These are phyloP conservation scores for Aspidapion aeneum DNA, from an alignment of 2,888 invertebrate species.

Conservation along the genomic window DNA sequence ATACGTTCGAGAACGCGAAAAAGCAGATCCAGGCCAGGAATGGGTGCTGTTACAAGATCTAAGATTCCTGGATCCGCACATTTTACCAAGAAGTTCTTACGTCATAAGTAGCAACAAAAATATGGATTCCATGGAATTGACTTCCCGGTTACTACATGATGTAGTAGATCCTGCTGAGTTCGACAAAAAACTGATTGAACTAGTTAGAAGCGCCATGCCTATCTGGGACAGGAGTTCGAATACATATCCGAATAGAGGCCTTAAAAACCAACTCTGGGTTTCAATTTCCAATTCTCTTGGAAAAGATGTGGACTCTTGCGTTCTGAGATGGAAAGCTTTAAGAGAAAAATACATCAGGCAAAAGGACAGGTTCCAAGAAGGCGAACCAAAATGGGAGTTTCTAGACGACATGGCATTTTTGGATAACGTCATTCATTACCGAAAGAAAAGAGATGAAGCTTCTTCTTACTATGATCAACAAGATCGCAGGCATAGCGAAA, in stretches of 20 bases:
- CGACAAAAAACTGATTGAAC: slow-evolving; percentile 31
- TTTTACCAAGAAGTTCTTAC: slow-evolving; percentile 31
- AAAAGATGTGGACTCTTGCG: slow-evolving; percentile 33
- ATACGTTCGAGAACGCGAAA: slow-evolving; percentile 36
- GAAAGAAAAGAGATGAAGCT: slow-evolving; percentile 29
- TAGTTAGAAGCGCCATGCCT: slow-evolving; percentile 35
- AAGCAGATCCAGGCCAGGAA: slow-evolving; percentile 29
- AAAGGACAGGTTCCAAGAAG: slow-evolving; percentile 35
- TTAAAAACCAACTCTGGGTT: slow-evolving; percentile 36
- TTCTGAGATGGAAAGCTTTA: slow-evolving; percentile 38
- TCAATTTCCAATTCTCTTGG: slow-evolving; percentile 32
- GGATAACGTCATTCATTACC: slow-evolving; percentile 38
- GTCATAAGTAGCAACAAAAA: slow-evolving; percentile 14
- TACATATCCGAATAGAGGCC: slow-evolving; percentile 35
- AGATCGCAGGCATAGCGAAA: slow-evolving; percentile 17
- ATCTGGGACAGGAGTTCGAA: slow-evolving; percentile 38
- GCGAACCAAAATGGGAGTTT: slow-evolving; percentile 37
- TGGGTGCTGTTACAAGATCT: slow-evolving; percentile 34
- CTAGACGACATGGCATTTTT: slow-evolving; percentile 37
- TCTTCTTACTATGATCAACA: slow-evolving; percentile 8
- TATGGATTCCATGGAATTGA: slow-evolving; percentile 6
- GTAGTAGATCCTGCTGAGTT: slow-evolving; percentile 29
- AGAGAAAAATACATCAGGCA: slow-evolving; percentile 40
- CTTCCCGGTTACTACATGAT: slow-evolving; percentile 11
- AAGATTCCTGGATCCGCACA: slow-evolving; percentile 36